Evolutionary conservation across 2,113 vertebrate species (phyloP).

Genomic region (Coptodon rendalli): DNA sequence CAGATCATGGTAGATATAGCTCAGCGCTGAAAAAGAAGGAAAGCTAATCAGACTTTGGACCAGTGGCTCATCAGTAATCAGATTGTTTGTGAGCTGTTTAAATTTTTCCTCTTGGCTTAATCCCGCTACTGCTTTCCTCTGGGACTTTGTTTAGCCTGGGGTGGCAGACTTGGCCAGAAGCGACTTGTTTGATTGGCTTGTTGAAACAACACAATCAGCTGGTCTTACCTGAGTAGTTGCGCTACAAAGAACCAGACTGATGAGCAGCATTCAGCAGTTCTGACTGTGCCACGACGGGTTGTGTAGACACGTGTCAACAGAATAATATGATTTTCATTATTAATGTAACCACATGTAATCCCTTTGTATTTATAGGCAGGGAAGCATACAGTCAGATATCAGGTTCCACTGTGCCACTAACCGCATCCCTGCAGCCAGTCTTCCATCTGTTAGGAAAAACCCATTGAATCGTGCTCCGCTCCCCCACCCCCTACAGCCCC

Average conservation of each 20-base stretch:
- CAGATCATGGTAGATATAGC: slow-evolving; percentile 15
- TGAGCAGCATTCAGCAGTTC: background rate
- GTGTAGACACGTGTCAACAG: slow-evolving; percentile 45
- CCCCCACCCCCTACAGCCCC: background rate
- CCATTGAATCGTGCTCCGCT: slow-evolving; percentile 36
- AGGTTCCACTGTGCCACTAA: slow-evolving; percentile 43
- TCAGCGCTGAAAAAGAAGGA: background rate
- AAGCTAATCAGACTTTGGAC: background rate
- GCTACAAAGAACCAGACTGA: slow-evolving; percentile 2
- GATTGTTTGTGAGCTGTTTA: slow-evolving; percentile 35
- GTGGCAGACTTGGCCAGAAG: background rate
- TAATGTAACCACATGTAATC: slow-evolving; percentile 60
- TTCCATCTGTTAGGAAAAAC: slow-evolving; percentile 66
- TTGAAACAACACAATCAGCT: slow-evolving; percentile 10
- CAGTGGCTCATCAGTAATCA: slow-evolving; percentile 19
- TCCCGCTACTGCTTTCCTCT: background rate
- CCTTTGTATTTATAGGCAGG: slow-evolving; percentile 26
- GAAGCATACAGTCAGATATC: slow-evolving; percentile 45
- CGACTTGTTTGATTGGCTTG: slow-evolving; percentile 21
- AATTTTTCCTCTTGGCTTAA: background rate
- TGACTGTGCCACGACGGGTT: slow-evolving; percentile 34
- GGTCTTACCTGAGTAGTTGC: slow-evolving; percentile 10
- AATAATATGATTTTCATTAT: slow-evolving; percentile 61
- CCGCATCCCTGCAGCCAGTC: slow-evolving; percentile 32
- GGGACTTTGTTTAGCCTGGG: background rate